Evolutionary conservation across 2,113 vertebrate species (phyloP).

Genomic region (Ammospiza nelsoni): DNA sequence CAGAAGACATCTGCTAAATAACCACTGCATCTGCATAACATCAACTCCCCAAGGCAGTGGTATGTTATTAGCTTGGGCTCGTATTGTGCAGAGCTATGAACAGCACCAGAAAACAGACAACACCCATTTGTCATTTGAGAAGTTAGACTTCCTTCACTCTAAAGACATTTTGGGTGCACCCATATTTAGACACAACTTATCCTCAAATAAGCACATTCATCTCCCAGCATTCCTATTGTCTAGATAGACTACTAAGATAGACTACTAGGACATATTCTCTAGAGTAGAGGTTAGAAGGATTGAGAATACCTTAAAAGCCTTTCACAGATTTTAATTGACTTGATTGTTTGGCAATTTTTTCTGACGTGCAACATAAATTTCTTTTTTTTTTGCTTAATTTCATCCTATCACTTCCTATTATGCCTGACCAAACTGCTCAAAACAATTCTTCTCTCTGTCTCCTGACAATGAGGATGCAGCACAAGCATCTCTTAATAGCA

Average conservation of each 20-base stretch:
- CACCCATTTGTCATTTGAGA: background rate
- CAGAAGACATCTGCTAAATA: background rate
- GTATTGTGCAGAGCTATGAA: background rate
- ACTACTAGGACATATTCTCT: background rate
- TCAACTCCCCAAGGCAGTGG: background rate
- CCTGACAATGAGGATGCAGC: background rate
- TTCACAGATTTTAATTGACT: conserved; percentile 46
- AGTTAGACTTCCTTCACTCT: background rate
- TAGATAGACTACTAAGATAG: conserved; percentile 22
- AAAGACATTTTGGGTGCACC: background rate
- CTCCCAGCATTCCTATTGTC: background rate
- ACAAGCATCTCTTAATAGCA: background rate
- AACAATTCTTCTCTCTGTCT: conserved; percentile 34
- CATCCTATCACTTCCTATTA: conserved; percentile 54
- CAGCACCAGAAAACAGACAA: background rate
- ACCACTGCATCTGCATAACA: background rate
- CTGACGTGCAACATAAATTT: conserved; percentile 30
- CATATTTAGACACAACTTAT: background rate
- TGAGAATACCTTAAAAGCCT: conserved; percentile 18
- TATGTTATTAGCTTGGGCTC: background rate
- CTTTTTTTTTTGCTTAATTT: conserved; percentile 51
- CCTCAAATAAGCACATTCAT: background rate
- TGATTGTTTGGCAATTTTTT: conserved; percentile 44
- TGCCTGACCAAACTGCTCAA: conserved; percentile 6
- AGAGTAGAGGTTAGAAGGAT: conserved; percentile 16